Percentiles rank a stretch among this genome's conserved stretches.
Conservation (phyloP, 2,888 invertebrate species). For the Artemia sinica region DNA sequence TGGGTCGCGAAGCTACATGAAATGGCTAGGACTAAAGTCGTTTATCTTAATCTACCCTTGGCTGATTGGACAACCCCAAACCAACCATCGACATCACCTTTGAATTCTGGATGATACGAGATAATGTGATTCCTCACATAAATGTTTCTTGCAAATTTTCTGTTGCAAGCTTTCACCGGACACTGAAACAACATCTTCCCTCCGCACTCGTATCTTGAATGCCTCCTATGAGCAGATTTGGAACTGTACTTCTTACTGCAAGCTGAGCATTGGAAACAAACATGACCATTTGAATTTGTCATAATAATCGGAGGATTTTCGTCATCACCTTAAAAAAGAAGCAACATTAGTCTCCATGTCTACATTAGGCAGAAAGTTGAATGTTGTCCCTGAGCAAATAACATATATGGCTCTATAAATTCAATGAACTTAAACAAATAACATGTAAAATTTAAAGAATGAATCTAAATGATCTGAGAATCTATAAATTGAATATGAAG, state of each 20-base stretch:
- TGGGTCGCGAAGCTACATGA: too few relatives aligned
- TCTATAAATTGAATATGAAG: too few relatives aligned
- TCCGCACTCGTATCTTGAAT: slow-evolving; percentile 8
- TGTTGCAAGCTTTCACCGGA: not conserved
- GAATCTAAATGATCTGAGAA: too few relatives aligned
- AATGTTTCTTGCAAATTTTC: not conserved
- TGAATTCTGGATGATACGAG: not conserved
- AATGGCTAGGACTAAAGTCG: too few relatives aligned
- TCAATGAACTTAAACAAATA: too few relatives aligned
- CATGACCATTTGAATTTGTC: not conserved
- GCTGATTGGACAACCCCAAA: slow-evolving; percentile 2
- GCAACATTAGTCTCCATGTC: too few relatives aligned
- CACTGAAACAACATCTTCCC: slow-evolving; percentile 5
- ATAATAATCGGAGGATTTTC: too few relatives aligned
- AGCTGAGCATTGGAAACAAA: not conserved
- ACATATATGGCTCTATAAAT: too few relatives aligned
- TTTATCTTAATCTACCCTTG: not conserved
- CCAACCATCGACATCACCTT: not conserved
- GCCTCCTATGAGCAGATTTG: not conserved
- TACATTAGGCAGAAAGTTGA: too few relatives aligned
- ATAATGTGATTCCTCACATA: slow-evolving; percentile 6
- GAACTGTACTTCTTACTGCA: not conserved
- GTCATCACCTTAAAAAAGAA: too few relatives aligned
- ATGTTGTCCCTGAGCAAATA: too few relatives aligned
- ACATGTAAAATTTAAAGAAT: too few relatives aligned